Percentiles rank a stretch among this genome's conserved stretches.
phyloP scores from a whole-genome alignment of 2,888 invertebrate species.

The Nebria salina region DNA sequence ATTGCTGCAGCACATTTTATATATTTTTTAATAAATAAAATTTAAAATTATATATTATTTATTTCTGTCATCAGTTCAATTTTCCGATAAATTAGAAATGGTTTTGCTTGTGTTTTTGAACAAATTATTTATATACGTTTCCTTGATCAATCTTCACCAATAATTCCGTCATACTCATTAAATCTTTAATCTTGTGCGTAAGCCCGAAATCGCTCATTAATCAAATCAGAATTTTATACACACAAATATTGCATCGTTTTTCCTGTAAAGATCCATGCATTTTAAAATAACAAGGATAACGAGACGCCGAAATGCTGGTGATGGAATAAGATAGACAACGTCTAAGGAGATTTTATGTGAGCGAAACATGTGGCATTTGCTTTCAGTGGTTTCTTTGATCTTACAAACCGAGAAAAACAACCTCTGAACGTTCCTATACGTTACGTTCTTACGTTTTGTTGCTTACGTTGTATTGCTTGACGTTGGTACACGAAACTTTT shows the following conservation, averaged over 20 bases:
- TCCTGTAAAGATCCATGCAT: background rate
- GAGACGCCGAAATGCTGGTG: constrained; percentile 6
- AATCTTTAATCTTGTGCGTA: background rate
- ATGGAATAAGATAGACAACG: constrained; percentile 17
- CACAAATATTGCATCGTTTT: background rate
- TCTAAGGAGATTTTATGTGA: constrained; percentile 30
- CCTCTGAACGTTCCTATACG: constrained; percentile 15
- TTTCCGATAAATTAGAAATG: too few relatives aligned
- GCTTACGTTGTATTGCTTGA: background rate
- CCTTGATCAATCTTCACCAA: background rate
- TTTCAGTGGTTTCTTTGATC: constrained; percentile 42
- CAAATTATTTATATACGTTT: too few relatives aligned
- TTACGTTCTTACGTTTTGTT: background rate
- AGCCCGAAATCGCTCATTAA: background rate
- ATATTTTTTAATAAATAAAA: too few relatives aligned
- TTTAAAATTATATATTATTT: too few relatives aligned
- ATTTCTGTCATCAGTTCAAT: too few relatives aligned
- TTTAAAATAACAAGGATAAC: background rate
- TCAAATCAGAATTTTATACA: background rate
- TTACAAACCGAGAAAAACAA: constrained; percentile 38
- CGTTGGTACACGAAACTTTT: constrained; percentile 15
- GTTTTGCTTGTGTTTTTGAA: too few relatives aligned
- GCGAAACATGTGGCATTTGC: constrained; percentile 39
- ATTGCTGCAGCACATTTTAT: too few relatives aligned
- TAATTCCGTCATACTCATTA: background rate